A percentile compares a stretch with the other conserved stretches of the same genome.
phyloP scores from a whole-genome alignment of 2,797 vertebrate species.

The Argentina silus region DNA sequence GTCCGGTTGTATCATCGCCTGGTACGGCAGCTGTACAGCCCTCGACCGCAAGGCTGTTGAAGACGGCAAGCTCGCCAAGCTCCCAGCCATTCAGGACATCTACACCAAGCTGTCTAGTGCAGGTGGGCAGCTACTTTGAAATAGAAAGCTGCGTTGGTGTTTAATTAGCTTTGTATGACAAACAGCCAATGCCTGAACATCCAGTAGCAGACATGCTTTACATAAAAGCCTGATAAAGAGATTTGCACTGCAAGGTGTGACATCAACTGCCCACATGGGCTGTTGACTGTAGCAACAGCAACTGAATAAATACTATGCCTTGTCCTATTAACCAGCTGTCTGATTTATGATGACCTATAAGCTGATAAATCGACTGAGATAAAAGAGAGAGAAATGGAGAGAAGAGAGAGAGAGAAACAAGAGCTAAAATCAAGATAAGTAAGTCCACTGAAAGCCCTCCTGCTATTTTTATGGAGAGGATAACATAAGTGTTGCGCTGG shows the following conservation, averaged over 20 bases:
- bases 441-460: not conserved
- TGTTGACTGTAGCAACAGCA: not conserved
- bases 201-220: not conserved
- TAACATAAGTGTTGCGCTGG: not conserved
- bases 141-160: not conserved
- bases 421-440: not conserved
- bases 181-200: slow-evolving; percentile 6
- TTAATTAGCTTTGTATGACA: slow-evolving; percentile 10
- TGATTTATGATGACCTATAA: not conserved
- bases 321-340: not conserved
- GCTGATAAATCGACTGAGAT: not conserved
- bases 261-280: not conserved
- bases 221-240: not conserved
- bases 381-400: not conserved
- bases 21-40: too few relatives aligned
- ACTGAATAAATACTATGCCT: not conserved
- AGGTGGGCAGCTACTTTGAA: slow-evolving; percentile 4
- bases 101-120: too few relatives aligned
- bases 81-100: too few relatives aligned
- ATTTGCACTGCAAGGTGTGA: not conserved
- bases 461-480: not conserved
- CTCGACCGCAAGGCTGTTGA: too few relatives aligned
- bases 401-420: not conserved
- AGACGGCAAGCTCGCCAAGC: too few relatives aligned
- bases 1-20: too few relatives aligned